Evolutionary conservation across 2,888 invertebrate species (phyloP).

Genomic region (Quadriops clusia): DNA sequence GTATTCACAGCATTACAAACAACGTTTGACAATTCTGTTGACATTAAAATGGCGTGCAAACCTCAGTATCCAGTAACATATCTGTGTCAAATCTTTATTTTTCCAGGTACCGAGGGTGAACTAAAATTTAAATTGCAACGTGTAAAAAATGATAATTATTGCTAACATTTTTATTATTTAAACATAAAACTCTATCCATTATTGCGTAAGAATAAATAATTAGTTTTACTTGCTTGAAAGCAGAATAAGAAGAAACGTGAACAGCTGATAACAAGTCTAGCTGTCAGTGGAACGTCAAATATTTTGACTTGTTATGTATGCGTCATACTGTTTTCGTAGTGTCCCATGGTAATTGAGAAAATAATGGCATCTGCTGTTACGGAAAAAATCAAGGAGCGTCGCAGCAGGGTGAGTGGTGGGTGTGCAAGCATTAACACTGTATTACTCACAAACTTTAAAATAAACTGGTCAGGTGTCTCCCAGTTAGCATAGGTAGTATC

Average conservation of each 20-base stretch:
- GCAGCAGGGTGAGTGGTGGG: slow-evolving; percentile 31
- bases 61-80: too few species aligned
- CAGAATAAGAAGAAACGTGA: too few species aligned
- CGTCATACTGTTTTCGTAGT: neutral
- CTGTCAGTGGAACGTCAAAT: too few species aligned
- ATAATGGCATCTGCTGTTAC: slow-evolving; percentile 33
- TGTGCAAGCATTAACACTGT: too few species aligned
- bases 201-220: slow-evolving; percentile 5
- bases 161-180: slow-evolving; percentile 1
- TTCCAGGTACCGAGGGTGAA: too few species aligned
- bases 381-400: slow-evolving; percentile 32
- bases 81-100: too few species aligned
- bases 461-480: neutral
- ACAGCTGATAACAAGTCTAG: too few species aligned
- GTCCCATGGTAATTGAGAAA: slow-evolving; percentile 10
- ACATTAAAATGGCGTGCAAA: too few species aligned
- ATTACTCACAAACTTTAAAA: too few species aligned
- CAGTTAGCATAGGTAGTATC: too few species aligned
- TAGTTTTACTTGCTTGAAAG: slow-evolving; percentile 6
- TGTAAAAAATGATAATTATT: slow-evolving; percentile 3
- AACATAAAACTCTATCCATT: neutral
- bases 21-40: too few species aligned
- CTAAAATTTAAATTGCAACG: slow-evolving; percentile 3
- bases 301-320: slow-evolving; percentile 5
- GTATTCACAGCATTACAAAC: too few species aligned